These are phyloP conservation scores for Melipona bicolor DNA, from an alignment of 2,888 invertebrate genomes.

Conservation along the genomic window DNA sequence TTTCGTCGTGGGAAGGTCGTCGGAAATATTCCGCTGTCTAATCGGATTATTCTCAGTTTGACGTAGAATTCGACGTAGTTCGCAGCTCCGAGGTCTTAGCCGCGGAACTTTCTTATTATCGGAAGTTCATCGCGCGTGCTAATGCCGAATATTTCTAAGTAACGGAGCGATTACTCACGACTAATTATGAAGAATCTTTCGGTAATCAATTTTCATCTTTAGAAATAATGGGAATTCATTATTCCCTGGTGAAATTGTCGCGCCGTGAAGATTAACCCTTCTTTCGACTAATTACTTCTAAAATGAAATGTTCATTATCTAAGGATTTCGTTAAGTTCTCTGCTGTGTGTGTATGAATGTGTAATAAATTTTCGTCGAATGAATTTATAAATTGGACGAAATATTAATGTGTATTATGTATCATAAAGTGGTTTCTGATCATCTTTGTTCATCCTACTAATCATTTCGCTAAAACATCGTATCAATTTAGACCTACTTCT, in stretches of 20 bases:
- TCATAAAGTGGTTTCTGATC: no score
- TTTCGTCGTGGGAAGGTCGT: background rate
- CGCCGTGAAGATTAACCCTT: background rate
- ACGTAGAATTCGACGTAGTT: background rate
- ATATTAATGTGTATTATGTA: no score
- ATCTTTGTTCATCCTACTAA: no score
- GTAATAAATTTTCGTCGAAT: no score
- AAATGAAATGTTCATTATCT: background rate
- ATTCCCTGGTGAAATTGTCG: background rate
- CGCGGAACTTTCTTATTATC: background rate
- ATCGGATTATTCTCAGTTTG: slow-evolving; percentile 31
- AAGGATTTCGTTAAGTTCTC: background rate
- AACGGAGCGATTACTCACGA: background rate
- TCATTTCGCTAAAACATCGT: no score
- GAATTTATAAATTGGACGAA: no score
- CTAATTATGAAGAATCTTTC: background rate
- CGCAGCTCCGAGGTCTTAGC: background rate
- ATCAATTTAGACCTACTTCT: background rate
- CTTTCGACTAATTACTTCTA: background rate
- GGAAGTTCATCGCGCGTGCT: slow-evolving; percentile 1
- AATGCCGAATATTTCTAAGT: background rate
- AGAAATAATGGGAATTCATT: background rate
- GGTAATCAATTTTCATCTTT: background rate
- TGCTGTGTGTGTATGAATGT: background rate
- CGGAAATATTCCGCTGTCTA: slow-evolving; percentile 13